These are phyloP conservation scores for Parascotia fuliginaria DNA, from an alignment of 2,888 invertebrate species.

Conservation along the genomic window DNA sequence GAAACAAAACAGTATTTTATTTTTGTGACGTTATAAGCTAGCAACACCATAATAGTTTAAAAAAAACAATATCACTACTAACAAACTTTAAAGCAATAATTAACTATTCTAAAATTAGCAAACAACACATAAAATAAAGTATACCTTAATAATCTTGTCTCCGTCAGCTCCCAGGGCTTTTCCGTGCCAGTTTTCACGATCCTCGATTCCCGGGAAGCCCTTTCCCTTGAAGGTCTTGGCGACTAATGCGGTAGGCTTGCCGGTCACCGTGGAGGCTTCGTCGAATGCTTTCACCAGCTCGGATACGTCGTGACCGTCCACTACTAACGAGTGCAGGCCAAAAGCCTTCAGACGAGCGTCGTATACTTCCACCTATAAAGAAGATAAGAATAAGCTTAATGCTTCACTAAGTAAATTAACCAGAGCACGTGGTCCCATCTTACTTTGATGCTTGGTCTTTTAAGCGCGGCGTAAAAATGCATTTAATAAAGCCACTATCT, in stretches of 20 bases:
- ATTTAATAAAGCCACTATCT: no score
- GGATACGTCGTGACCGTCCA: constrained; percentile 98
- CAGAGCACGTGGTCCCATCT: no score
- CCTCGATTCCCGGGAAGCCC: constrained; percentile 95
- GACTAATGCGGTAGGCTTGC: constrained; percentile 96
- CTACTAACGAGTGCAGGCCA: constrained; percentile 95
- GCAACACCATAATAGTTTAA: no score
- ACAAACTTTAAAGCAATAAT: no score
- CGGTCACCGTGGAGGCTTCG: constrained; percentile 90
- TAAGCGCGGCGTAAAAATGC: no score
- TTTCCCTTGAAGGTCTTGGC: constrained; percentile 98
- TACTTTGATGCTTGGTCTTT: no score
- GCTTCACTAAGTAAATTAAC: no score
- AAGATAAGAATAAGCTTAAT: no score
- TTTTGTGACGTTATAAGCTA: no score
- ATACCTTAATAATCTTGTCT: constrained; percentile 87
- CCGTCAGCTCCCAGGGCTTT: constrained; percentile 96
- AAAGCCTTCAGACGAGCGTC: constrained; percentile 94
- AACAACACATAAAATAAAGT: neutral
- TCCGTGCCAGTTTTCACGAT: constrained; percentile 98
- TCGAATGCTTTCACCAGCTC: constrained; percentile 96
- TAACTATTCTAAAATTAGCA: no score
- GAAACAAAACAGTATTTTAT: no score
- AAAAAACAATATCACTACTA: no score
- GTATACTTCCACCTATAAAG: constrained; percentile 89